Conservation (phyloP, 2,888 invertebrate genomes). For the Lasioglossum oenotherae region DNA sequence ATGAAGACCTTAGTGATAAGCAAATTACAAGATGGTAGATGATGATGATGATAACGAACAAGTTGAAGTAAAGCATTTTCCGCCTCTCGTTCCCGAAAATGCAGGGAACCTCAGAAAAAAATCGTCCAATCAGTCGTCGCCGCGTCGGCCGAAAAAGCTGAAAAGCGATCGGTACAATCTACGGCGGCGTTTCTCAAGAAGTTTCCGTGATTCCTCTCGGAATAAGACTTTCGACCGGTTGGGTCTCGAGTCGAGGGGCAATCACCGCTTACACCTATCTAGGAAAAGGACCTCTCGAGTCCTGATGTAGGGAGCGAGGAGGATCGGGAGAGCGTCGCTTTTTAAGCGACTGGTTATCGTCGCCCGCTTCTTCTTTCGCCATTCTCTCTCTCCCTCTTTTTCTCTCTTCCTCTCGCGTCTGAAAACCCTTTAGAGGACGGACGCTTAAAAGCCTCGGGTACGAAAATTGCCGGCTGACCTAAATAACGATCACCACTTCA, state of each 20-base stretch:
- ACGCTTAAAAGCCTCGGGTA: conserved; percentile 63
- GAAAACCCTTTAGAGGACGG: conserved; percentile 51
- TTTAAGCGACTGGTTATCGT: conserved; percentile 47
- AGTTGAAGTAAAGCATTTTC: not conserved
- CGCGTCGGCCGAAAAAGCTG: not conserved
- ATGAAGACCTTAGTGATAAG: too few species aligned
- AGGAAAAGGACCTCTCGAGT: conserved; percentile 27
- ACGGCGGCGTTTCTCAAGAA: not conserved
- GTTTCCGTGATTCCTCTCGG: conserved; percentile 3
- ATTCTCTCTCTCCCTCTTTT: not conserved
- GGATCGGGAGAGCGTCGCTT: not conserved
- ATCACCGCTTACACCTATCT: conserved; percentile 40
- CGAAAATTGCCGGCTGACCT: conserved; percentile 69
- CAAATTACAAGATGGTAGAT: too few species aligned
- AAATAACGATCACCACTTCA: conserved; percentile 64
- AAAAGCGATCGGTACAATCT: not conserved
- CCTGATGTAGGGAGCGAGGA: conserved; percentile 2
- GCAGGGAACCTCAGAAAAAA: not conserved
- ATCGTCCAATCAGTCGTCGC: not conserved
- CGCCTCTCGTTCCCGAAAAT: not conserved
- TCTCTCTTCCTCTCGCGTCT: not conserved
- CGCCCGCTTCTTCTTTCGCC: not conserved
- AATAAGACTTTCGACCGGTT: conserved; percentile 3
- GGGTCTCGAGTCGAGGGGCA: conserved; percentile 34
- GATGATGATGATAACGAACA: too few species aligned